Base-by-base conservation (phyloP, 2,113 vertebrate genomes). In the Craseonycteris thonglongyai region DNA sequence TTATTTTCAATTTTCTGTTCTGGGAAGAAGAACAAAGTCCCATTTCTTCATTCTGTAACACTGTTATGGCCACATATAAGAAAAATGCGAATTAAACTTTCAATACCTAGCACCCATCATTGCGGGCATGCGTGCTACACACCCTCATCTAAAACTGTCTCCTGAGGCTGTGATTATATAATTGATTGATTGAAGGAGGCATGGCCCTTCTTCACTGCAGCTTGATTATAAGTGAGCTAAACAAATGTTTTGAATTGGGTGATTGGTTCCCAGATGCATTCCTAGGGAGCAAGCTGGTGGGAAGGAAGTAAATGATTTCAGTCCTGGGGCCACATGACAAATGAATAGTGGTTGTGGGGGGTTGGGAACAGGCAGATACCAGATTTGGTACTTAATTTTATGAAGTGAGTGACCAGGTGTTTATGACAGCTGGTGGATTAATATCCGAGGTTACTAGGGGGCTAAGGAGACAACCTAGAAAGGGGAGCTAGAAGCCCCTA, bases 231-330 rank as follows among this genome's bases (percentile, higher is more conserved):
- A 97, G 95, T 72, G 59, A 97, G 92, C 86, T 93, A 97, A 98
- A 96, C 97, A 97, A 95, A 98, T 98, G 97, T 97, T 97, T 97
- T 75, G 96, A 91, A 97, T 95, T 98, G 93, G 96, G 95, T 96
- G 93, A 97, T 94, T 97, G 88, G 96, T 82, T 96, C 79, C 49
- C 95, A 90, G 92, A 92, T 93, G 95, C 59, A 21, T 16, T 3
- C 72, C 72, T 69, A 97, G 93, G 87, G 94, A 93, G 59, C 45
- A 75, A 80, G 79, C 65, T 42, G 72, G 83, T 94, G 76, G 88
- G 80, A 88, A 95, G 35, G 78, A 97, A 98, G 78, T 86, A 86
- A 95, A 79, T 84, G 94, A 72, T 98, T 97, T 98, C 97, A 96
- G 94, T 96, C 92, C 88, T 80, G 6, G 30, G 82, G 76, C 78